phyloP scores from a whole-genome alignment of 2,888 invertebrate genomes.

The Erebia palarica region DNA sequence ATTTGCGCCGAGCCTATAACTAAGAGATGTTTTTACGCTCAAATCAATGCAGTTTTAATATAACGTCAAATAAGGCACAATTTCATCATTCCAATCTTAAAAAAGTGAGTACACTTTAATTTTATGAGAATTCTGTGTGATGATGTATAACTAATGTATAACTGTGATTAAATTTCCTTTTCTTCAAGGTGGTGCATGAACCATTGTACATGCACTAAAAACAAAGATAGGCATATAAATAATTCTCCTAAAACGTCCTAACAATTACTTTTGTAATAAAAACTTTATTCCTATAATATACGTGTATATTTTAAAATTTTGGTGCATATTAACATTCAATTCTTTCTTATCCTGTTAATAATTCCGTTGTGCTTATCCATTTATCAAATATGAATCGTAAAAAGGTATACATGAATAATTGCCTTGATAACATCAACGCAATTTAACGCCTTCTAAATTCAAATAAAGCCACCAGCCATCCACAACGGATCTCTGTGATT shows the following conservation, averaged over 20 bases:
- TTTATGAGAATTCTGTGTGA: background rate
- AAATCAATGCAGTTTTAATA: background rate
- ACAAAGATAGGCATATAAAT: no score
- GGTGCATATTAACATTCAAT: no score
- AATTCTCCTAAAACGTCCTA: no score
- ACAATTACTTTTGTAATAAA: no score
- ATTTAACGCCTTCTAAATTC: conserved; percentile 15
- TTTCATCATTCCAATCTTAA: background rate
- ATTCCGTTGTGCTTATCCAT: no score
- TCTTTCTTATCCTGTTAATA: no score
- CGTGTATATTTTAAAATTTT: background rate
- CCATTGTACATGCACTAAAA: background rate
- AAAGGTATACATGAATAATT: no score
- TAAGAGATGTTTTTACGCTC: no score
- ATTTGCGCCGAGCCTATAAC: no score
- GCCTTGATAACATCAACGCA: background rate
- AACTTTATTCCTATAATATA: background rate
- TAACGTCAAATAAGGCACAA: background rate
- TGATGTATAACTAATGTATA: background rate
- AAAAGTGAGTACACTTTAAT: no score
- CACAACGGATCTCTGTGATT: conserved; percentile 19
- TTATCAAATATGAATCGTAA: no score
- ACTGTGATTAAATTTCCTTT: background rate
- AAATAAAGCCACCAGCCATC: conserved; percentile 12
- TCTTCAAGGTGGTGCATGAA: background rate